A percentile compares a stretch with the other conserved stretches of the same genome.
These are phyloP conservation scores for Saccostrea cuccullata DNA, from an alignment of 1,140 invertebrate genomes.

Conservation along the genomic window DNA sequence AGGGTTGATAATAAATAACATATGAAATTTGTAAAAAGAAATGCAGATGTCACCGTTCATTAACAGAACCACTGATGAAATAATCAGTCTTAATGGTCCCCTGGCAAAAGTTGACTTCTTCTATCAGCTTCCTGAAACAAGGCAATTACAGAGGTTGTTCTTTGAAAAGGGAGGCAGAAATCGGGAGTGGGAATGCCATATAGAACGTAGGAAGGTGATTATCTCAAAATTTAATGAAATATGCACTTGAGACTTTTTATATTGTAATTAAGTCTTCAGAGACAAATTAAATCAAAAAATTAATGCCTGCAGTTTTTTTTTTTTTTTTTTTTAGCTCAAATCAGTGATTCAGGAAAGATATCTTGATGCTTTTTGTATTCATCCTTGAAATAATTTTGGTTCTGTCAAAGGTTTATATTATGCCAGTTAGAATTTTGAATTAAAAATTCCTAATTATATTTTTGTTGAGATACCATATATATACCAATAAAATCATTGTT, in stretches of 20 bases:
- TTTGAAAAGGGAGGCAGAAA: background rate
- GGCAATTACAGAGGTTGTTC: background rate
- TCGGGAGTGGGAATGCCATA: background rate
- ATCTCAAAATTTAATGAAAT: background rate
- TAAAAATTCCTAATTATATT: too few species aligned
- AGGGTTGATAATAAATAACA: background rate
- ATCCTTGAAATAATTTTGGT: background rate
- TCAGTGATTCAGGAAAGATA: background rate
- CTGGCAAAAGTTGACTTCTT: background rate
- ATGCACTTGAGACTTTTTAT: background rate
- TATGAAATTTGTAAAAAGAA: conserved; percentile 14
- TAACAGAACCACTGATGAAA: conserved; percentile 1
- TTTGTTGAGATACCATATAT: too few species aligned
- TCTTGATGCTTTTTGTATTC: background rate
- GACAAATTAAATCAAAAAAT: background rate
- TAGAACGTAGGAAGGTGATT: background rate
- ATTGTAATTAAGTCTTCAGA: background rate
- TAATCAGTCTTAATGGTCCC: conserved; percentile 19
- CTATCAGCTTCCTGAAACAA: background rate
- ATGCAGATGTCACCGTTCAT: background rate
- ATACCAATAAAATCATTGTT: too few species aligned
- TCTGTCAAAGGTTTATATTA: too few species aligned
- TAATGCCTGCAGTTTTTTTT: background rate
- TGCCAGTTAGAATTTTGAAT: too few species aligned
- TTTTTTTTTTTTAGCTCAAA: background rate